A percentile compares a stretch with the other conserved stretches of the same genome.
These are phyloP conservation scores for Belonocnema kinseyi DNA, from an alignment of 1,140 invertebrate genomes.

Conservation along the genomic window DNA sequence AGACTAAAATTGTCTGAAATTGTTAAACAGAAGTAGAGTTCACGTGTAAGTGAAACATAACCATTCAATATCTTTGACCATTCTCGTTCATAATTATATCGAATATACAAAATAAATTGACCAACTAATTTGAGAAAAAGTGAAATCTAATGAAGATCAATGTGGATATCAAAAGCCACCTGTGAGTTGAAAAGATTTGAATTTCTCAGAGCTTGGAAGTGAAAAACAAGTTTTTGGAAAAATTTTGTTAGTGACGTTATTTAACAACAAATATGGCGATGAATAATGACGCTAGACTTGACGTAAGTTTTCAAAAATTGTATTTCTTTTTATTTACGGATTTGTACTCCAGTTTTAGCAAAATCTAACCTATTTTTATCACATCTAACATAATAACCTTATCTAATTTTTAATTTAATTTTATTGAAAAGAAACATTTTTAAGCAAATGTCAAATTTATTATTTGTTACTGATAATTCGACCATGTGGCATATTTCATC, in stretches of 20 bases:
- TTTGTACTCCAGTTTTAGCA: not conserved
- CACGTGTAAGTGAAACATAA: conserved; percentile 20
- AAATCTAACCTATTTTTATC: not conserved
- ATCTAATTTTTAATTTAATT: conserved; percentile 31
- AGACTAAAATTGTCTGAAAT: not conserved
- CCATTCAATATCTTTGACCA: not conserved
- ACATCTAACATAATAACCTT: not conserved
- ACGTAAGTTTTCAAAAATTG: conserved; percentile 57
- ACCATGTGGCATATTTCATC: not conserved
- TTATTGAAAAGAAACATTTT: conserved; percentile 22
- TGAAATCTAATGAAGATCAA: not conserved
- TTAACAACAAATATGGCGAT: conserved; percentile 47
- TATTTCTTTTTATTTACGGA: not conserved
- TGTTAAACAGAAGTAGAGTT: not conserved
- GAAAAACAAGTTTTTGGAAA: not conserved
- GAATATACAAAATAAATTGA: not conserved
- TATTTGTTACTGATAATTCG: not conserved
- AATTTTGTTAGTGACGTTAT: not conserved
- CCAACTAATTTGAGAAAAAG: not conserved
- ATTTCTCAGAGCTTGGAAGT: not conserved
- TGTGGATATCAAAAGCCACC: not conserved
- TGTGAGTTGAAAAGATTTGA: not conserved
- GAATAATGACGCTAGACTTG: conserved; percentile 65
- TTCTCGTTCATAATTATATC: not conserved
- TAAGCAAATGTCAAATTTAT: not conserved